Conservation (phyloP, 2,888 invertebrate species). For the Nasonovia ribisnigri region DNA sequence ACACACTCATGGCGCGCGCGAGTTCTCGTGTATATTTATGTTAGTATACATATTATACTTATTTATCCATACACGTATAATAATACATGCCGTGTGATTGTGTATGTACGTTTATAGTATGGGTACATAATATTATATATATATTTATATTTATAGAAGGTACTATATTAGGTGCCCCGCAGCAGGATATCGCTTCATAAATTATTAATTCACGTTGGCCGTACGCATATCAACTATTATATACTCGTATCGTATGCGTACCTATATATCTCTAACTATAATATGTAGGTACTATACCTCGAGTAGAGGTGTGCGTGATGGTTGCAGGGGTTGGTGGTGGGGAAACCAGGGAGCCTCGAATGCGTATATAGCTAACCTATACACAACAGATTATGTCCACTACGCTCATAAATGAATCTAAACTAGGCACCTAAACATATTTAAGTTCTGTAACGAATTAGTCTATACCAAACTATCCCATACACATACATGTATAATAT, state of each 20-base stretch:
- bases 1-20: neutral
- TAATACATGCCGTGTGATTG: neutral
- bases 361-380: neutral
- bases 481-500: neutral
- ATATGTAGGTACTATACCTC: neutral
- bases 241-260: neutral
- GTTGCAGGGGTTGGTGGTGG: neutral
- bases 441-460: conserved; percentile 21
- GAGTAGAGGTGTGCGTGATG: neutral
- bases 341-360: neutral
- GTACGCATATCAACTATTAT: neutral
- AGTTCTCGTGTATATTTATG: neutral
- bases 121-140: neutral
- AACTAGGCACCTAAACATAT: conserved; percentile 14
- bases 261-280: neutral
- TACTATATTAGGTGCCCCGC: conserved; percentile 29
- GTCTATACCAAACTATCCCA: neutral
- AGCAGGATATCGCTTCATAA: conserved; percentile 46
- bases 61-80: neutral
- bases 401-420: conserved; percentile 24
- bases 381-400: conserved; percentile 2
- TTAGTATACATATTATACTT: neutral
- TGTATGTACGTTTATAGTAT: neutral
- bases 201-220: conserved; percentile 26
- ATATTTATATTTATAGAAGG: neutral